Evolutionary conservation across 2,797 vertebrate genomes (phyloP).

Genomic region (Pogonophryne albipinna): DNA sequence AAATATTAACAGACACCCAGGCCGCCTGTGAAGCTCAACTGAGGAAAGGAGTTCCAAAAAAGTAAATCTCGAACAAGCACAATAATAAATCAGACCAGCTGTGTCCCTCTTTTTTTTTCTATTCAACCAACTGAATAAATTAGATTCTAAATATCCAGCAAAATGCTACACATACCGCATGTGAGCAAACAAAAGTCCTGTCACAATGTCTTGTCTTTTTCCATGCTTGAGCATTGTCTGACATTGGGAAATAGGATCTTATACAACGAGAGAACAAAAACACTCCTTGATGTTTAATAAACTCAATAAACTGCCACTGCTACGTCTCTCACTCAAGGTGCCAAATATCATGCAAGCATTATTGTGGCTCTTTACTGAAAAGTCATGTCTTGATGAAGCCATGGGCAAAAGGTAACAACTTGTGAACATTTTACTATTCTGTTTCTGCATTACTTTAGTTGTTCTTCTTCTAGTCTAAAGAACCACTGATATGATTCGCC

Average conservation of each 20-base stretch:
- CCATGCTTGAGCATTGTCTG: background rate
- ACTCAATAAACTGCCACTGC: background rate
- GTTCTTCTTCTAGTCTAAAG: background rate
- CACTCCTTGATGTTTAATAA: background rate
- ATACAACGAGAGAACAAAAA: background rate
- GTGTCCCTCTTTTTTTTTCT: background rate
- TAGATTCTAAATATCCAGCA: background rate
- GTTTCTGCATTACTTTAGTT: slow-evolving; percentile 5
- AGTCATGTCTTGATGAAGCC: background rate
- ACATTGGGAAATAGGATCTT: background rate
- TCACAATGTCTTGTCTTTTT: background rate
- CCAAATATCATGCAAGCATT: background rate
- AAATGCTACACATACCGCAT: background rate
- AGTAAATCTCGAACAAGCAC: background rate
- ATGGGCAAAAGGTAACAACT: background rate
- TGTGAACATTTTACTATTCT: slow-evolving; percentile 10
- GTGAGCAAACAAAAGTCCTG: background rate
- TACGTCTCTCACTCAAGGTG: background rate
- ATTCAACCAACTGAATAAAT: slow-evolving; percentile 1
- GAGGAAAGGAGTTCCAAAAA: background rate
- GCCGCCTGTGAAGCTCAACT: background rate
- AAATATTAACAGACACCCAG: slow-evolving; percentile 2
- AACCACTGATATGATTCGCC: slow-evolving; percentile 34
- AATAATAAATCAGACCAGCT: background rate
- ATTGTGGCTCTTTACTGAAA: background rate